Conservation (phyloP, 2,797 vertebrate genomes). For the Brachyrhaphis roseni region DNA sequence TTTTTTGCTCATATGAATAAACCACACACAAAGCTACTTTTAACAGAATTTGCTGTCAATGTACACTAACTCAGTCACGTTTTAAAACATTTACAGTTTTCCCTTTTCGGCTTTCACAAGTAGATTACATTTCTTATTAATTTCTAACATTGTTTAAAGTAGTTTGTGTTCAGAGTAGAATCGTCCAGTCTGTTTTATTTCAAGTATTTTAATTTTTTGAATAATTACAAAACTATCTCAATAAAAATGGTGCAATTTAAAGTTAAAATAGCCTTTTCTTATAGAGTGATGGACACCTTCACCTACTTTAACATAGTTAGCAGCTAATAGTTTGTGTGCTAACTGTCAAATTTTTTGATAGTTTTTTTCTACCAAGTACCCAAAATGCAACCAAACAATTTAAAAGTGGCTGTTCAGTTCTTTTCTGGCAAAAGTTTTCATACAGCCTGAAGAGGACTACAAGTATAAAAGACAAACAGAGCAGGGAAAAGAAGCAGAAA, state of each 20-base stretch:
- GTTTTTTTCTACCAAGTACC: background rate
- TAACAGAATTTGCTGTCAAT: background rate
- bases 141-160: background rate
- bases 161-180: background rate
- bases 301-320: background rate
- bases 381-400: background rate
- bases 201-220: background rate
- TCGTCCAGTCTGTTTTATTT: background rate
- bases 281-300: background rate
- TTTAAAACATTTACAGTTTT: background rate
- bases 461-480: background rate
- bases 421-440: background rate
- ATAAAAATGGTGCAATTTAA: background rate
- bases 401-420: background rate
- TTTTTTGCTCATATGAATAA: background rate
- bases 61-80: background rate
- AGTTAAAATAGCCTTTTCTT: background rate
- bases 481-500: background rate
- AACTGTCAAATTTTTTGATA: background rate
- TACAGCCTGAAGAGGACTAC: background rate
- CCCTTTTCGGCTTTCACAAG: background rate
- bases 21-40: background rate
- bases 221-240: background rate
- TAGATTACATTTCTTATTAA: background rate
- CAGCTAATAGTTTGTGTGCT: background rate